phyloP scores from a whole-genome alignment of 2,888 invertebrate genomes.

The Herminia tarsipennalis region DNA sequence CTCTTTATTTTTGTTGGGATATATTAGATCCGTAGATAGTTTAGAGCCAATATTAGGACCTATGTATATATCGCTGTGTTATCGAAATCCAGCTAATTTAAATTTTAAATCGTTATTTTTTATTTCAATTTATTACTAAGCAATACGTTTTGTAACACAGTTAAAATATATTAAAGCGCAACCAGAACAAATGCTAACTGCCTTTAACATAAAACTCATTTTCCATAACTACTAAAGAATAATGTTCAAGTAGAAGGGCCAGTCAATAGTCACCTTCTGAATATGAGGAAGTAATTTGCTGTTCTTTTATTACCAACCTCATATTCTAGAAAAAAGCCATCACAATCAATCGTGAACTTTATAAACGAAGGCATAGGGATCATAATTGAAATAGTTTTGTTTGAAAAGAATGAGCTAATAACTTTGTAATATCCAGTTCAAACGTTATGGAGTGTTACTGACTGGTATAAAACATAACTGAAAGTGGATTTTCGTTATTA shows the following conservation, averaged over 20 bases:
- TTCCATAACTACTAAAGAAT: conserved; percentile 42
- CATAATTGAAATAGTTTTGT: background rate
- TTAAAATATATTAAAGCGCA: too few species aligned
- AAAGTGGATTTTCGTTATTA: conserved; percentile 72
- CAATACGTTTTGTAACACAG: too few species aligned
- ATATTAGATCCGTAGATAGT: too few species aligned
- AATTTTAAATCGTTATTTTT: too few species aligned
- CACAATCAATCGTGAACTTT: conserved; percentile 4
- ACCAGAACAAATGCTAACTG: too few species aligned
- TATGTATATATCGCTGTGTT: too few species aligned
- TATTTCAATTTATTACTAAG: too few species aligned
- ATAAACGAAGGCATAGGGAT: background rate
- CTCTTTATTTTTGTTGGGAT: too few species aligned
- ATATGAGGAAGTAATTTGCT: conserved; percentile 48
- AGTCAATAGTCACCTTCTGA: conserved; percentile 48
- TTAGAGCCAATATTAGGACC: too few species aligned
- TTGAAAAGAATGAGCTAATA: conserved; percentile 3
- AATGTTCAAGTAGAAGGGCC: conserved; percentile 41
- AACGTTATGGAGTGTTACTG: conserved; percentile 60
- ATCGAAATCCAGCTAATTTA: too few species aligned
- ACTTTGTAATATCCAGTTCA: conserved; percentile 36
- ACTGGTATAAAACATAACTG: conserved; percentile 69
- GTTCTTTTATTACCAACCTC: conserved; percentile 13
- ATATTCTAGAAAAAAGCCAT: background rate
- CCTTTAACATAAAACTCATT: conserved; percentile 18